Percentiles rank a stretch among this genome's conserved stretches.
These are phyloP conservation scores for Hydriomena furcata DNA, from an alignment of 2,888 invertebrate species.

Conservation along the genomic window DNA sequence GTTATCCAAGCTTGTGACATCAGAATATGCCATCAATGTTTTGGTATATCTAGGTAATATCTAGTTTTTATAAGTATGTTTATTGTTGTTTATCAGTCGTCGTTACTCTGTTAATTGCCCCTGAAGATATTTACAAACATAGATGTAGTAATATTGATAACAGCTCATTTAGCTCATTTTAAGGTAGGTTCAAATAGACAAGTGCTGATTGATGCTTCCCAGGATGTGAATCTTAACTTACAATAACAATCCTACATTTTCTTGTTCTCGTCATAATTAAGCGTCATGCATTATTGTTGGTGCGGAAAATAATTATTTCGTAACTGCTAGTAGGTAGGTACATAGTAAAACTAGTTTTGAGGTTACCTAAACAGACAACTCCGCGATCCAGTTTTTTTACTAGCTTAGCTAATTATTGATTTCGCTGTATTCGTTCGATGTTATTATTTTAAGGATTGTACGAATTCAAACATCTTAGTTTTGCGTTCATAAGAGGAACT, in stretches of 20 bases:
- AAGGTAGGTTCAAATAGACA: constrained; percentile 14
- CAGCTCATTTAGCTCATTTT: constrained; percentile 9
- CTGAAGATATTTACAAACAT: not conserved
- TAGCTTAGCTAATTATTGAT: constrained; percentile 46
- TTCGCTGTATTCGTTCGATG: constrained; percentile 26
- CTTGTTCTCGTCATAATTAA: constrained; percentile 23
- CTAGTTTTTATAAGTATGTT: too few species aligned
- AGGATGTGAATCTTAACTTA: constrained; percentile 7
- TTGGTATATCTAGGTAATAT: too few species aligned
- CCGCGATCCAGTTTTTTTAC: constrained; percentile 53
- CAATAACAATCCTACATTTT: constrained; percentile 16
- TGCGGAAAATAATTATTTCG: constrained; percentile 33
- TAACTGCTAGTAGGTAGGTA: constrained; percentile 39
- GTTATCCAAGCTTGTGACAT: too few species aligned
- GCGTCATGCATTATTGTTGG: constrained; percentile 21
- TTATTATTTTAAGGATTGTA: constrained; percentile 20
- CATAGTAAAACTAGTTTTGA: constrained; percentile 58
- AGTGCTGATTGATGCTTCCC: constrained; percentile 18
- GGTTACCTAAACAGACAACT: constrained; percentile 55
- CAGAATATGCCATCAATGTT: too few species aligned
- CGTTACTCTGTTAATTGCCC: constrained; percentile 2
- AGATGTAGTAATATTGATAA: constrained; percentile 6
- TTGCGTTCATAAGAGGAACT: constrained; percentile 20
- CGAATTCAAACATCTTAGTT: constrained; percentile 25
- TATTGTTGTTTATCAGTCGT: too few species aligned